A percentile compares a stretch with the other conserved stretches of the same genome.
phyloP scores from a whole-genome alignment of 2,113 vertebrate species.

The Poeciliopsis prolifica region DNA sequence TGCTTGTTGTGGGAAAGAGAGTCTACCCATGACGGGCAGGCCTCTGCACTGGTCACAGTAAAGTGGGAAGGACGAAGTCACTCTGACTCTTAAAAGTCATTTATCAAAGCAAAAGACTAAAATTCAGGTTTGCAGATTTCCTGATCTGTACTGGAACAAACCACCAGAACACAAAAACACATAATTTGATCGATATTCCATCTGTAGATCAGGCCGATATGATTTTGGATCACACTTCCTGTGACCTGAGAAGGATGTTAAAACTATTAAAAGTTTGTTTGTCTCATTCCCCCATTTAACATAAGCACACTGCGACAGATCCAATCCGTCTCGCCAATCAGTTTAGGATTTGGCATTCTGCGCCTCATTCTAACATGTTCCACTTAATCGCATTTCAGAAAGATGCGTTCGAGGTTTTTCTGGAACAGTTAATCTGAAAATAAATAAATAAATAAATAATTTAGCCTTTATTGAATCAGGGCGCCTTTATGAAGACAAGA shows the following conservation, averaged over 20 bases:
- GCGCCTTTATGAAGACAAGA: not conserved
- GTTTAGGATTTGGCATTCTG: not conserved
- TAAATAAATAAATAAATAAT: too few relatives aligned
- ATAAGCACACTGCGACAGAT: not conserved
- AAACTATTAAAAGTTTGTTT: not conserved
- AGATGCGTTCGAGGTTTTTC: too few relatives aligned
- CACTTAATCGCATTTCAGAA: too few relatives aligned
- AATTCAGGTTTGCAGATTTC: not conserved
- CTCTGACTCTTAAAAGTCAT: not conserved
- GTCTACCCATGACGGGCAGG: not conserved
- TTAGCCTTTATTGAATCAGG: not conserved
- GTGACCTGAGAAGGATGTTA: not conserved
- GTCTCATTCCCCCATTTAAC: not conserved
- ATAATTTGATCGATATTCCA: not conserved
- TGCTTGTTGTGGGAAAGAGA: too few relatives aligned
- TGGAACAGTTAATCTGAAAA: too few relatives aligned
- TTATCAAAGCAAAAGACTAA: not conserved
- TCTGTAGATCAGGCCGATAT: not conserved
- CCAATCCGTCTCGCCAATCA: not conserved
- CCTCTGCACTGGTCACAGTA: not conserved
- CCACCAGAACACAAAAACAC: not conserved
- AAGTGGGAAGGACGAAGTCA: not conserved
- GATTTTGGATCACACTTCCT: not conserved
- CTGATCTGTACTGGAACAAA: not conserved
- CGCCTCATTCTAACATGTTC: not conserved